Evolutionary conservation across 2,888 invertebrate species (phyloP), one percentile per base, ranked within the genome.

Genomic region (Drosophila testacea): DNA sequence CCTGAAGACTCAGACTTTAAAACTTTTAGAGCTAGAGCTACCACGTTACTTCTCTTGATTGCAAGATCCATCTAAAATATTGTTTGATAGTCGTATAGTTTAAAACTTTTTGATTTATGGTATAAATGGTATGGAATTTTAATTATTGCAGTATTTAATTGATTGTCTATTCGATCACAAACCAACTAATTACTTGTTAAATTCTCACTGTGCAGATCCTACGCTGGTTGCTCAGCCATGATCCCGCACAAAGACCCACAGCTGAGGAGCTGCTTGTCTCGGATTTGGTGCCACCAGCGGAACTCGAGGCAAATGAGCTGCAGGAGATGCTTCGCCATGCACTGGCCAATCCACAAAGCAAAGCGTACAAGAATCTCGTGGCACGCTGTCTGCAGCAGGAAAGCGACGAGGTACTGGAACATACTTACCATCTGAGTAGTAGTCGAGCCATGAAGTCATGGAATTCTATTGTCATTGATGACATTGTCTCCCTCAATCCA

Each of bases 211-310:
- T 22, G 0, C 13, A 83, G 79, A 95, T 96, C 91, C 87, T 92
- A 60, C 91, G 89, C 44, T 96, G 96, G 96, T 93, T 99, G 4
- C 92, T 99, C 60, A 95, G 95, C 92, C 98, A 99, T 90, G 97
- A 98, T 91, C 95, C 97, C 0, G 94, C 94, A 36, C 93, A 95
- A 77, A 94, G 99, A 4, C 98, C 99, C 0, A 96, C 97, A 0
- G 96, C 98, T 6, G 95, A 95, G 42, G 97, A 98, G 90, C 93
- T 99, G 2, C 93, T 98, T 0, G 94, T 95, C 36, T 97, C 97
- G 0, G 95, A 96, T 66, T 94, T 96, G 79, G 94, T 99, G 4
- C 98, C 98, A 0, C 96, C 98, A 0, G 96, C 96, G 0, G 95
- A 95, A 78, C 94, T 98, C n/a, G 97, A 97, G 85, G 97, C 98